Evolutionary conservation across 2,113 vertebrate species (phyloP).

Genomic region (Equus przewalskii): DNA sequence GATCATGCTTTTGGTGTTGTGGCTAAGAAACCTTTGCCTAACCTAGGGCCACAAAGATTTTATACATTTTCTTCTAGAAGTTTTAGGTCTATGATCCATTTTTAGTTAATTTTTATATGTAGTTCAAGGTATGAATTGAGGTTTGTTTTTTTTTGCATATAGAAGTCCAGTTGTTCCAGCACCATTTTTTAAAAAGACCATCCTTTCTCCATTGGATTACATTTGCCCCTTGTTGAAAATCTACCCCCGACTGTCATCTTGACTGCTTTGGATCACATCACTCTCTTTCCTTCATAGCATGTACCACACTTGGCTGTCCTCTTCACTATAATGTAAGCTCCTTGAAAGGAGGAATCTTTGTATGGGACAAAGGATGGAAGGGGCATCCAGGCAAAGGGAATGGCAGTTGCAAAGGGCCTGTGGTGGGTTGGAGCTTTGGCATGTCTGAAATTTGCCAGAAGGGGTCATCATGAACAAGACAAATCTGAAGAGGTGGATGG

Average conservation of each 20-base stretch:
- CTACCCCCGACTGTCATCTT: neutral
- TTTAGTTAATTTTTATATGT: constrained; percentile 3
- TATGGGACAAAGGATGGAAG: neutral
- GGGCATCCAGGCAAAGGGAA: neutral
- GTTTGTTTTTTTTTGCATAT: neutral
- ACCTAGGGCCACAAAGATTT: neutral
- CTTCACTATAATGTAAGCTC: neutral
- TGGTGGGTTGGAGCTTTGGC: neutral
- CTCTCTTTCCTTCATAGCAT: neutral
- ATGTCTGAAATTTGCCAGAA: neutral
- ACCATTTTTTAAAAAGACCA: neutral
- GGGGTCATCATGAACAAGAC: neutral
- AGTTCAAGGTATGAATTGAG: neutral
- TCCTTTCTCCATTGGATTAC: neutral
- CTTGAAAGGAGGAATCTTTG: neutral
- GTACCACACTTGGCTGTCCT: neutral
- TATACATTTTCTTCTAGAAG: neutral
- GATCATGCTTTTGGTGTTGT: neutral
- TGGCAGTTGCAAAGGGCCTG: neutral
- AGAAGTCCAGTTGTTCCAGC: neutral
- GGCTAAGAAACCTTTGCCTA: constrained; percentile 28
- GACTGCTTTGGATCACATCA: neutral
- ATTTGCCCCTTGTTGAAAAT: neutral
- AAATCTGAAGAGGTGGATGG: neutral
- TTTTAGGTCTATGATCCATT: constrained; percentile 15